phyloP scores from a whole-genome alignment of 2,113 vertebrate genomes.

The Eurypyga helias region DNA sequence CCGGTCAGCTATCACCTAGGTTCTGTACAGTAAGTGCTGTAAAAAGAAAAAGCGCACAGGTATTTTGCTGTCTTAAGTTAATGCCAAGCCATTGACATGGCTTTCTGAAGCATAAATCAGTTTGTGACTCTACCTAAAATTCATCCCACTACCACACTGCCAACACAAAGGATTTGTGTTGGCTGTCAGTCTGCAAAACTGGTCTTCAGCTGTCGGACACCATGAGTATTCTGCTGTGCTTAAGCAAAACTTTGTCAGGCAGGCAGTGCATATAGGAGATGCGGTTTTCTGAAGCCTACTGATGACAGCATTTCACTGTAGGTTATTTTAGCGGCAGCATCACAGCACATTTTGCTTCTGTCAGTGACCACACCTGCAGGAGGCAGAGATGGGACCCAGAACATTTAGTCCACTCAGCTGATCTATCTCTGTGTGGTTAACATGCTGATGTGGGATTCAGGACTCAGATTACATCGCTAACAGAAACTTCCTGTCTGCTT shows the following conservation, averaged over 20 bases:
- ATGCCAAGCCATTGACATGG: background rate
- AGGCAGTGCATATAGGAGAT: background rate
- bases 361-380: background rate
- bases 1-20: background rate
- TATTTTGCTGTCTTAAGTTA: background rate
- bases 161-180: background rate
- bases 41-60: background rate
- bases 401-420: background rate
- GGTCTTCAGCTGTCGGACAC: background rate
- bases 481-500: background rate
- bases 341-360: background rate
- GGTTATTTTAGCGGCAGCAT: background rate
- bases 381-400: background rate
- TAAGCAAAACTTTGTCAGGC: background rate
- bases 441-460: background rate
- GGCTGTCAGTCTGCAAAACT: background rate
- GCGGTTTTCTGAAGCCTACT: background rate
- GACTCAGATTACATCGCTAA: background rate
- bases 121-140: background rate
- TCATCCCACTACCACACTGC: background rate
- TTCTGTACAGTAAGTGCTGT: background rate
- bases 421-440: background rate
- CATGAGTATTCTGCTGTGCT: background rate
- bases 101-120: background rate
- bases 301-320: background rate